Base-by-base conservation (phyloP, 2,113 vertebrate genomes). In the Ceuthmochares aereus region DNA sequence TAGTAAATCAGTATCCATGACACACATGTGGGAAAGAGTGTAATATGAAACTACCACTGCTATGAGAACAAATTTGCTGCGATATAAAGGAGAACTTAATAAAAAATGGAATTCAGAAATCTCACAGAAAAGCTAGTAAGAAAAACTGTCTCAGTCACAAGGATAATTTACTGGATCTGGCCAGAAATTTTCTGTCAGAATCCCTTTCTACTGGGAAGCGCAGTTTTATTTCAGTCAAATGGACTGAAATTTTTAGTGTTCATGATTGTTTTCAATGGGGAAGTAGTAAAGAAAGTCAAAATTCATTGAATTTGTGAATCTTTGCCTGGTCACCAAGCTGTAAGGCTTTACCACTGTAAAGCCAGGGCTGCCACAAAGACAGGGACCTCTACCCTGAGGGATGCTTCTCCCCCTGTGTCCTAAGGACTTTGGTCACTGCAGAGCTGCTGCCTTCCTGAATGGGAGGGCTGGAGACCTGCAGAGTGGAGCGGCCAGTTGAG, bases 351-450 rank as follows among this genome's bases (percentile, higher is more conserved):
- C 13, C 22, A 13, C 47, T 19, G 29, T 27, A 40, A 59, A 69
- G n/a, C n/a, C 36, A 74, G 34, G 27, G 42, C 49, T 80, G 19
- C 51, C 55, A 37, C 45, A 26, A 58, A 27, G 58, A 23, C 22
- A 32, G 18, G 34, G 32, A 25, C 23, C 7, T 42, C 0, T 1
- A 15, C 45, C 37, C 19, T n/a, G 42, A 36, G 21, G 21, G 45
- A 52, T 32, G 18, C 59, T 77, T 1, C 0, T 37, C 4, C 10
- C 17, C 2, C 21, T 54, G n/a, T 62, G 49, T 59, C 21, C 19
- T 17, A 42, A 47, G 21, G 12, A 23, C 77, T 68, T 63, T 1
- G 17, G 49, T 30, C 7, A 20, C 32, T 0, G 0, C 27, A 63
- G 42, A 22, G 47, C 34, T 91, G 73, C 73, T 84, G 73, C 43